Base-by-base conservation (phyloP, 2,797 vertebrate genomes). In the Esox masquinongy region DNA sequence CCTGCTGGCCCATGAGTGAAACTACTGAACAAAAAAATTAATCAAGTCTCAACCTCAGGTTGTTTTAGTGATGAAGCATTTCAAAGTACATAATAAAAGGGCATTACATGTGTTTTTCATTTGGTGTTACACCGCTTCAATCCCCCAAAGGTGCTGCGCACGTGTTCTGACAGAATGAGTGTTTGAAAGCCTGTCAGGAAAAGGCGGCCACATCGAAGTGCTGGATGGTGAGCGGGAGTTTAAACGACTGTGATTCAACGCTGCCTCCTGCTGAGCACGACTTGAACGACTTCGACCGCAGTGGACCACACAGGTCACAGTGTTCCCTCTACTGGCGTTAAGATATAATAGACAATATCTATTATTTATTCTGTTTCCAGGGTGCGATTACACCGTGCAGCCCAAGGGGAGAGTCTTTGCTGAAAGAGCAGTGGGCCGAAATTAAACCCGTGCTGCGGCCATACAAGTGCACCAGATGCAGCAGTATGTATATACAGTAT, bases 221-320 rank as follows among this genome's bases (percentile, higher is more conserved):
- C 12, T 61, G 56, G 56, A 11, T 4, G 56, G 17, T 24, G 56
- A 22, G 56, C n/a, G 1, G 56, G 56, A 59, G n/a, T 22, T n/a
- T n/a, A n/a, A n/a, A n/a, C n/a, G n/a, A n/a, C n/a, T n/a, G n/a
- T 31, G 6, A 66, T 31, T 29, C 63, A 7, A 34, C 29, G 26
- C 63, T 79, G 79, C 71, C 74, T 59, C 29, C 83, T 79, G 14
- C 67, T 83, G 85, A 74, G 19, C 2, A n/a, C 47, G 12, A 34
- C 34, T 7, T 5, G 15, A 31, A 14, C 24, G 16, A 31, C 63
- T 29, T 31, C 16, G 4, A 66, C 15, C 14, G 15, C 15, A 29
- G 29, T 14, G 16, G 15, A 66, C 63, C 14, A 6, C 56, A 61
- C n/a, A 11, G 9, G 9, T 12, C 22, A 59, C 17, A 59, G n/a